Conservation (phyloP, 1,140 invertebrate genomes). For the Neodiprion lecontei region DNA sequence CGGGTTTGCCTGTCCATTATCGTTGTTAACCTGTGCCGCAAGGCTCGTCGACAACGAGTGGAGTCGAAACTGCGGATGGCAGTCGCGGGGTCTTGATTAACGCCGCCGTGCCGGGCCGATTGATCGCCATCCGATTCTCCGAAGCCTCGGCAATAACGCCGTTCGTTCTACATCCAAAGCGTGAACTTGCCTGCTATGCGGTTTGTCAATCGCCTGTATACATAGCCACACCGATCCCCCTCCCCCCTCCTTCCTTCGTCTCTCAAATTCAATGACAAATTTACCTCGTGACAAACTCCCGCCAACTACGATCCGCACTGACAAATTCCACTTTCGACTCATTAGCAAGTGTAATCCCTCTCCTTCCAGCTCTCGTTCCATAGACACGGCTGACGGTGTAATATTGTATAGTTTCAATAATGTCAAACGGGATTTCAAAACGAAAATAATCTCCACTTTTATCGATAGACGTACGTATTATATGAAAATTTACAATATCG, state of each 20-base stretch:
- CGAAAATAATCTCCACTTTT: too few relatives aligned
- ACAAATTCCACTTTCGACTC: constrained; percentile 4
- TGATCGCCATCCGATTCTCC: neutral
- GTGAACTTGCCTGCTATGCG: neutral
- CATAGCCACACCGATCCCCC: neutral
- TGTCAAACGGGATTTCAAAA: too few relatives aligned
- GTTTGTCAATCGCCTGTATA: too few relatives aligned
- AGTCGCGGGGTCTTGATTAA: neutral
- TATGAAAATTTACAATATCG: too few relatives aligned
- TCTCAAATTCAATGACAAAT: neutral
- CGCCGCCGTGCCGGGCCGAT: constrained; percentile 20
- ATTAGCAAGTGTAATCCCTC: neutral
- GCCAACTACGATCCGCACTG: neutral
- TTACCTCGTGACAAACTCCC: neutral
- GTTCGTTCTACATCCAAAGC: neutral
- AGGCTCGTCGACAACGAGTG: neutral
- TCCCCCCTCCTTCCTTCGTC: too few relatives aligned
- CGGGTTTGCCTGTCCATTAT: too few relatives aligned
- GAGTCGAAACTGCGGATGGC: neutral
- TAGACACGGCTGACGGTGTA: too few relatives aligned
- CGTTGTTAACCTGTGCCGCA: neutral
- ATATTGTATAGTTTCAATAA: too few relatives aligned
- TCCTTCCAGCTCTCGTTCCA: neutral
- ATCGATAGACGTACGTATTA: too few relatives aligned
- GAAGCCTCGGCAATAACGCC: neutral